Conservation (phyloP, 2,113 vertebrate genomes). For the Scomber japonicus region DNA sequence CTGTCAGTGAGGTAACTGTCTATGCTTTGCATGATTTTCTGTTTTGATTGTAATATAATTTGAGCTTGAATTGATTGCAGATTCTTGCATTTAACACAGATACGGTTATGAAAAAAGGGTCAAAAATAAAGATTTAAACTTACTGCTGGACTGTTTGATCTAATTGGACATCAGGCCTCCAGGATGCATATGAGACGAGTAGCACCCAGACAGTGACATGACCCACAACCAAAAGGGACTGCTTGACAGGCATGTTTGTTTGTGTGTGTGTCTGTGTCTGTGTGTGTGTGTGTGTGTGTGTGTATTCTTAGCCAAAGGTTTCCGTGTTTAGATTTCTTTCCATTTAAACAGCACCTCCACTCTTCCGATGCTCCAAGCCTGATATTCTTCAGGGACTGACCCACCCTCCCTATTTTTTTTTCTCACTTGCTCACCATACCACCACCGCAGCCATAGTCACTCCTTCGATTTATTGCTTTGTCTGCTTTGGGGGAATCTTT, state of each 20-base stretch:
- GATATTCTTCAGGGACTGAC: slow-evolving; percentile 12
- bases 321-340: slow-evolving; percentile 14
- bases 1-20: background rate
- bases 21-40: background rate
- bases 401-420: background rate
- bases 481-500: slow-evolving; percentile 28
- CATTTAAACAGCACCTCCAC: background rate
- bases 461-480: slow-evolving; percentile 52
- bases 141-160: slow-evolving; percentile 46
- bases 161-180: slow-evolving; percentile 68
- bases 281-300: slow-evolving; percentile 12
- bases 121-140: background rate
- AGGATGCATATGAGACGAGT: slow-evolving; percentile 46
- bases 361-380: background rate
- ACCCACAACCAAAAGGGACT: slow-evolving; percentile 45
- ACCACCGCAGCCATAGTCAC: background rate
- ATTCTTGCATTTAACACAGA: background rate
- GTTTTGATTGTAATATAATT: background rate
- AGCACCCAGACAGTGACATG: slow-evolving; percentile 53
- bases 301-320: slow-evolving; percentile 5
- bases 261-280: slow-evolving; percentile 14
- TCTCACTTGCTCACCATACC: slow-evolving; percentile 3
- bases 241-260: slow-evolving; percentile 11
- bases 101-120: too few species aligned
- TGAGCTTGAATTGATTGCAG: background rate